These are phyloP conservation scores for Pogoniulus pusillus DNA, from an alignment of 2,797 vertebrate species.

Conservation along the genomic window DNA sequence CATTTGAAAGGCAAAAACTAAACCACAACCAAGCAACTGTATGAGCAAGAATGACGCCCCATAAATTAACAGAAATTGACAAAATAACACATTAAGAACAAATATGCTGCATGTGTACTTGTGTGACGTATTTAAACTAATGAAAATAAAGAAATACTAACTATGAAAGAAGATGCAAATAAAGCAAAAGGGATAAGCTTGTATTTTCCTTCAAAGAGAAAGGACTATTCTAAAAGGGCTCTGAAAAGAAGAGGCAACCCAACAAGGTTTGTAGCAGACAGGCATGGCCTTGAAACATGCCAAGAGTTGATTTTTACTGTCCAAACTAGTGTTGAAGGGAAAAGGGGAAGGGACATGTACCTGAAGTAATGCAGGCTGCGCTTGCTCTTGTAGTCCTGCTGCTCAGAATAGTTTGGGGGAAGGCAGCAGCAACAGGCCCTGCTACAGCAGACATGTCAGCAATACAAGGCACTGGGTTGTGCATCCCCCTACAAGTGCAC, in stretches of 20 bases:
- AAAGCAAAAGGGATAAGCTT: neutral
- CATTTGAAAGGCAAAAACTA: neutral
- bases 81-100: neutral
- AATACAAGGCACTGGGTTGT: neutral
- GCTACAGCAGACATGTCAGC: accelerated
- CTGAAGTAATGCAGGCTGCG: neutral
- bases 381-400: neutral
- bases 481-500: accelerated
- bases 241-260: neutral
- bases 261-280: neutral
- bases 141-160: neutral
- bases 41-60: neutral
- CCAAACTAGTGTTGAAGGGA: neutral
- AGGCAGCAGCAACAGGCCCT: neutral
- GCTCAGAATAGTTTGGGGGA: neutral
- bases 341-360: accelerated
- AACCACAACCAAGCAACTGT: neutral
- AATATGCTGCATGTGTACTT: neutral
- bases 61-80: neutral
- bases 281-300: neutral
- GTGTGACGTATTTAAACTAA: neutral
- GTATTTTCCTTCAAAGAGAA: neutral
- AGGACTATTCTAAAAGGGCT: neutral
- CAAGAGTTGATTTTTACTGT: neutral
- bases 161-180: neutral